These are phyloP conservation scores for Megaceryle maxima DNA, from an alignment of 2,113 vertebrate species.

Conservation along the genomic window DNA sequence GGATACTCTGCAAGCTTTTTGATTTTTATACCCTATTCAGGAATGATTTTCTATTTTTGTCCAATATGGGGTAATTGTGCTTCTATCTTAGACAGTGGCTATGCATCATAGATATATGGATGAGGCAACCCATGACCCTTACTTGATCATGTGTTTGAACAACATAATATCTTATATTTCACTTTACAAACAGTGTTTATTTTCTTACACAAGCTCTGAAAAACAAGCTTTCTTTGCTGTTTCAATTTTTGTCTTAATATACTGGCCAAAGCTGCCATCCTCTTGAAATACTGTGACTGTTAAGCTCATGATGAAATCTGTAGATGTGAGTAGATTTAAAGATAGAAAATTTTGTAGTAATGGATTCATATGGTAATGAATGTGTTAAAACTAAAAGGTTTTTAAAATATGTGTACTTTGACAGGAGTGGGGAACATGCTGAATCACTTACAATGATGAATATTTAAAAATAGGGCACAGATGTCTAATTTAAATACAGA, in stretches of 20 bases:
- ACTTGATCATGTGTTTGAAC: background rate
- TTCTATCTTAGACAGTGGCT: background rate
- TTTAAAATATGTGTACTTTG: slow-evolving; percentile 67
- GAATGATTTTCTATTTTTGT: background rate
- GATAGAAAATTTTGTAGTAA: background rate
- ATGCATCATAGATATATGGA: background rate
- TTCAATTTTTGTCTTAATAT: background rate
- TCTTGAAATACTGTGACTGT: background rate
- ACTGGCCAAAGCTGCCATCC: background rate
- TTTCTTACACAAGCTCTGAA: background rate
- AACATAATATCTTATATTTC: background rate
- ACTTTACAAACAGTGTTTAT: background rate
- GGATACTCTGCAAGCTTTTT: background rate
- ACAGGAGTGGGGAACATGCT: slow-evolving; percentile 72
- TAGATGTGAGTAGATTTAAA: background rate
- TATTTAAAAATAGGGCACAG: slow-evolving; percentile 79
- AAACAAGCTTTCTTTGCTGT: background rate
- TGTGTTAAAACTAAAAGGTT: slow-evolving; percentile 67
- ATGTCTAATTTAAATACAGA: slow-evolving; percentile 81
- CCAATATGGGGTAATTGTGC: background rate
- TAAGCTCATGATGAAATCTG: background rate
- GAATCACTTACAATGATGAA: slow-evolving; percentile 72
- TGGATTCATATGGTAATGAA: slow-evolving; percentile 51
- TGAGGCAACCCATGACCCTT: background rate
- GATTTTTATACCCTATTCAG: background rate